Conservation (phyloP, 2,113 vertebrate species). For the Guaruba guarouba region DNA sequence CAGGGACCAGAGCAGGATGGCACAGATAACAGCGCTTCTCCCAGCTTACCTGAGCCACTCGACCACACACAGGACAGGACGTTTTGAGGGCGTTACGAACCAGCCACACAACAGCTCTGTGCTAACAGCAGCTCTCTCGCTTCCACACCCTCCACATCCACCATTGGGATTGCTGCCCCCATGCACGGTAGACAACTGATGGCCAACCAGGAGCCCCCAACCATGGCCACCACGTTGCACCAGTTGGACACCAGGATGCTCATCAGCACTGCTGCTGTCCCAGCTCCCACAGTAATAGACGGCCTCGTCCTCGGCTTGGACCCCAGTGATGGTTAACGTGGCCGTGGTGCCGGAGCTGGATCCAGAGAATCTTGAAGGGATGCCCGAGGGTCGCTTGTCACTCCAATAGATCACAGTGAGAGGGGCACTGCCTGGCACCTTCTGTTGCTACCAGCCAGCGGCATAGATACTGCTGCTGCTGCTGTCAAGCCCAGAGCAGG, state of each 20-base stretch:
- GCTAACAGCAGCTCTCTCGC: not conserved
- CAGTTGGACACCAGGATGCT: not conserved
- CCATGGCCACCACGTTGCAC: too few species aligned
- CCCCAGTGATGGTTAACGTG: not conserved
- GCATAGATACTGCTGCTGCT: too few species aligned
- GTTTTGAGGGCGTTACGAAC: not conserved
- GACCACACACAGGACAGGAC: not conserved
- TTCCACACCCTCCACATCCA: not conserved
- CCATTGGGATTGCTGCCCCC: not conserved
- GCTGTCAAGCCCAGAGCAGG: not conserved
- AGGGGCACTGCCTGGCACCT: not conserved
- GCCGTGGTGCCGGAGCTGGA: rapidly evolving
- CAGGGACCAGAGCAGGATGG: not conserved
- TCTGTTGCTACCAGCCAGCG: not conserved
- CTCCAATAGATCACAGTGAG: not conserved
- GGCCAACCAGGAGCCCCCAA: not conserved
- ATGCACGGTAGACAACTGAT: not conserved
- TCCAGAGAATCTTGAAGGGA: not conserved
- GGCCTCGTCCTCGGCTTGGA: not conserved
- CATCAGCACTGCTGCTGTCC: not conserved
- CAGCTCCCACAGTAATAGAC: not conserved
- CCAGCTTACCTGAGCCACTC: not conserved
- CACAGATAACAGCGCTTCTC: not conserved
- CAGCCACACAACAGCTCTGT: not conserved
- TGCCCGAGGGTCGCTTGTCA: rapidly evolving